A percentile compares a stretch with the other conserved stretches of the same genome.
These are phyloP conservation scores for Maconellicoccus hirsutus DNA, from an alignment of 1,140 invertebrate species.

Conservation along the genomic window DNA sequence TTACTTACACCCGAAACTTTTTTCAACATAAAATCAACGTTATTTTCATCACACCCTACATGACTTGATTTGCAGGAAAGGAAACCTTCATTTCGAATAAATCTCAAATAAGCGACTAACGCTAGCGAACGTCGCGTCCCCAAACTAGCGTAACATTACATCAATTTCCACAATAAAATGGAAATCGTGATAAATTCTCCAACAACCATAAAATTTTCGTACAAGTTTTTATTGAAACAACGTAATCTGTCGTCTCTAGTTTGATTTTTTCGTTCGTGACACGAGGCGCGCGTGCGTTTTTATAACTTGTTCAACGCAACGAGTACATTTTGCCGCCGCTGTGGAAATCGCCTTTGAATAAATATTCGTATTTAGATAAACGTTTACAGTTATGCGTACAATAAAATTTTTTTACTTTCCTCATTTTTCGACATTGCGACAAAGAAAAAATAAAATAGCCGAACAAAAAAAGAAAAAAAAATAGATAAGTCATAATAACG, in stretches of 20 bases:
- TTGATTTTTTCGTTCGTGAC: conserved; percentile 8
- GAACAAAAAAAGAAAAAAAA: neutral
- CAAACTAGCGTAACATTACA: neutral
- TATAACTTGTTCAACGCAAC: neutral
- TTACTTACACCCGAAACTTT: too few species aligned
- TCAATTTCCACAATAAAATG: conserved; percentile 9
- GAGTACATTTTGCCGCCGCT: too few species aligned
- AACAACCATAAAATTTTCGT: neutral
- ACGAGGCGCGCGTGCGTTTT: neutral
- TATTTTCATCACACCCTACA: too few species aligned
- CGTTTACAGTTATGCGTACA: neutral
- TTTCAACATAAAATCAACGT: too few species aligned
- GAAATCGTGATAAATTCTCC: neutral
- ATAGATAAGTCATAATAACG: conserved; percentile 15
- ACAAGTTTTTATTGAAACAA: conserved; percentile 9
- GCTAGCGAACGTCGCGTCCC: neutral
- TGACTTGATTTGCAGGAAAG: too few species aligned
- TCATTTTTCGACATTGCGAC: neutral
- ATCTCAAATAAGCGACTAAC: neutral
- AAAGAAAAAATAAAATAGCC: neutral
- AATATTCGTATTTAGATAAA: conserved; percentile 10
- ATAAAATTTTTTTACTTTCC: conserved; percentile 13
- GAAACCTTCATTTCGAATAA: too few species aligned
- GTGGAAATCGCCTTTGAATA: conserved; percentile 8
- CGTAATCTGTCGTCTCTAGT: neutral